Evolutionary conservation across 2,888 invertebrate species (phyloP).

Genomic region (Cetonia aurata): DNA sequence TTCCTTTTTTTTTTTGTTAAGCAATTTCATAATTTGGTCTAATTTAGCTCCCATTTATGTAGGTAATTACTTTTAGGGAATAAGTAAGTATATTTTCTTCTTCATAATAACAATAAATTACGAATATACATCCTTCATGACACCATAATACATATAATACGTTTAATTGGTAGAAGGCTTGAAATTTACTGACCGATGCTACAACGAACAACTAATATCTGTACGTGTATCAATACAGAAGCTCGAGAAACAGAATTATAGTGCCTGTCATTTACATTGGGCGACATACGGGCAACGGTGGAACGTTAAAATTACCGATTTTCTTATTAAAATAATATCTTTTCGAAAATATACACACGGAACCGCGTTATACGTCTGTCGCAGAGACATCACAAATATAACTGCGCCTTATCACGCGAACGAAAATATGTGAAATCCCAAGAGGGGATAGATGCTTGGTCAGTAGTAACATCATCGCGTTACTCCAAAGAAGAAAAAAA

Average conservation of each 20-base stretch:
- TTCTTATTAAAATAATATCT: conserved; percentile 41
- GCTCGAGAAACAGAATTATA: conserved; percentile 35
- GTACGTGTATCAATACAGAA: conserved; percentile 30
- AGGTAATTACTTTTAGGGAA: no score
- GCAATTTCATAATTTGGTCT: no score
- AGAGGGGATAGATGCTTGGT: conserved; percentile 6
- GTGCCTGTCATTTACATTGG: conserved; percentile 32
- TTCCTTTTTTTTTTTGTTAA: no score
- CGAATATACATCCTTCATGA: not conserved
- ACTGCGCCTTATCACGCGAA: conserved; percentile 55
- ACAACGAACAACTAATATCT: not conserved
- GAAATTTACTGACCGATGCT: conserved; percentile 31
- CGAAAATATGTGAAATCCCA: conserved; percentile 50
- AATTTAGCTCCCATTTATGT: no score
- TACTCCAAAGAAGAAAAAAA: conserved; percentile 24
- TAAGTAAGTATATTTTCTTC: no score
- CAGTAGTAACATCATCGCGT: conserved; percentile 36
- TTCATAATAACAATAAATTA: no score
- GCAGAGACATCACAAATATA: conserved; percentile 46
- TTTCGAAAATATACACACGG: conserved; percentile 24
- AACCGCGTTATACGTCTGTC: conserved; percentile 41
- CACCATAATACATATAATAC: conserved; percentile 30
- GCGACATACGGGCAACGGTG: conserved; percentile 39
- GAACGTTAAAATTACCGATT: conserved; percentile 33
- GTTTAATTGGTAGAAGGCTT: conserved; percentile 30